Evolutionary conservation across 2,888 invertebrate genomes (phyloP).

Genomic region (Pantelozetes paolii): DNA sequence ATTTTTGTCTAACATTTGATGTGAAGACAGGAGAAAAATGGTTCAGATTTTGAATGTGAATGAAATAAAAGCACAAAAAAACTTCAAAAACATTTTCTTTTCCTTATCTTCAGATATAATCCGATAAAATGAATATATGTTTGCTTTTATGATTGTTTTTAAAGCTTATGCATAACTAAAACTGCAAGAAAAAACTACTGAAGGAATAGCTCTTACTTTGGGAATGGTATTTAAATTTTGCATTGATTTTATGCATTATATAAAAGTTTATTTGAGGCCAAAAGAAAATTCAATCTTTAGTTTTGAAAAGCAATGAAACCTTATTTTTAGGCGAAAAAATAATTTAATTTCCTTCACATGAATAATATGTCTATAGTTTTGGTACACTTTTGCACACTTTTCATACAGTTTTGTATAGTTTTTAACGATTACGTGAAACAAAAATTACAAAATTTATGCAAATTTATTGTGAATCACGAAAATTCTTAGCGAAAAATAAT

Average conservation of each 20-base stretch:
- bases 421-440: neutral
- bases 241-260: neutral
- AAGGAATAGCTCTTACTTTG: too few relatives aligned
- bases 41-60: neutral
- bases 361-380: slow-evolving; percentile 6
- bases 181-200: too few relatives aligned
- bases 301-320: too few relatives aligned
- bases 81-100: neutral
- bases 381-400: too few relatives aligned
- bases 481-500: neutral
- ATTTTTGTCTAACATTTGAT: neutral
- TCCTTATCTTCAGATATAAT: neutral
- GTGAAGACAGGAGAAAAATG: too few relatives aligned
- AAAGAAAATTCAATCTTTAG: too few relatives aligned
- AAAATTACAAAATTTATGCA: slow-evolving; percentile 7
- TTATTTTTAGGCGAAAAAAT: neutral
- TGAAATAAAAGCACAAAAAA: neutral
- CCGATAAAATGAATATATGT: neutral
- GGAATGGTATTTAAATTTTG: slow-evolving; percentile 1
- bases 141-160: slow-evolving; percentile 1
- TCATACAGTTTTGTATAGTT: too few relatives aligned
- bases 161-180: too few relatives aligned
- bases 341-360: neutral
- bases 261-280: too few relatives aligned
- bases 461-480: neutral